Evolutionary conservation across 2,888 invertebrate species (phyloP).

Genomic region (Liposcelis brunnea): DNA sequence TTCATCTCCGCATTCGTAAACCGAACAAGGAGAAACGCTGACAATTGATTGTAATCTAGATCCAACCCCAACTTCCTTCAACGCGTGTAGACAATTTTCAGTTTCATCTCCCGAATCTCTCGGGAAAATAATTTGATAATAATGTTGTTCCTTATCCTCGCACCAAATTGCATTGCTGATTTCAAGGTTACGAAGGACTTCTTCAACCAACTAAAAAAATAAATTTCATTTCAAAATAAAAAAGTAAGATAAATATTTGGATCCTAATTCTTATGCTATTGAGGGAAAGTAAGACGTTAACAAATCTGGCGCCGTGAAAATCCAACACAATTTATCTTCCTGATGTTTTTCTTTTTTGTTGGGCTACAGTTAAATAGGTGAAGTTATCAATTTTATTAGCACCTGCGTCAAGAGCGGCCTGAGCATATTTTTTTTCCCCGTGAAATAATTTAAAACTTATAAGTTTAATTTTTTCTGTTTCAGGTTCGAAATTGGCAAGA

Average conservation of each 20-base stretch:
- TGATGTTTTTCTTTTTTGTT: too few relatives aligned
- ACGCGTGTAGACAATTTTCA: slow-evolving; percentile 54
- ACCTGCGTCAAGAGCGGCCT: too few relatives aligned
- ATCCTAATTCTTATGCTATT: too few relatives aligned
- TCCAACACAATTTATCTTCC: neutral
- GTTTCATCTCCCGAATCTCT: slow-evolving; percentile 49
- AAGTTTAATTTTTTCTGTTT: too few relatives aligned
- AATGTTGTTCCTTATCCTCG: slow-evolving; percentile 46
- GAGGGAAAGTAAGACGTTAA: too few relatives aligned
- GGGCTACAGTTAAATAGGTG: too few relatives aligned
- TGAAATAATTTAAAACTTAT: too few relatives aligned
- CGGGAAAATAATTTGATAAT: slow-evolving; percentile 46
- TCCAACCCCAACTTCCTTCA: slow-evolving; percentile 54
- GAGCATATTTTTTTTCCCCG: too few relatives aligned
- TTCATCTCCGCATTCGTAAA: slow-evolving; percentile 1
- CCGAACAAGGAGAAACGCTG: slow-evolving; percentile 23
- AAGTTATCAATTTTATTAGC: too few relatives aligned
- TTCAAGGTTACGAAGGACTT: slow-evolving; percentile 43
- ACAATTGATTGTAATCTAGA: slow-evolving; percentile 50
- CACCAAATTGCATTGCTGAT: slow-evolving; percentile 55
- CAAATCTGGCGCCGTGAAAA: too few relatives aligned
- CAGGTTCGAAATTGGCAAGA: too few relatives aligned
- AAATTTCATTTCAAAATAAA: too few relatives aligned
- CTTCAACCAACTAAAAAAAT: slow-evolving; percentile 46
- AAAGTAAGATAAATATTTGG: neutral